These are phyloP conservation scores for Heliconius congener DNA, from an alignment of 1,140 invertebrate species.

Conservation along the genomic window DNA sequence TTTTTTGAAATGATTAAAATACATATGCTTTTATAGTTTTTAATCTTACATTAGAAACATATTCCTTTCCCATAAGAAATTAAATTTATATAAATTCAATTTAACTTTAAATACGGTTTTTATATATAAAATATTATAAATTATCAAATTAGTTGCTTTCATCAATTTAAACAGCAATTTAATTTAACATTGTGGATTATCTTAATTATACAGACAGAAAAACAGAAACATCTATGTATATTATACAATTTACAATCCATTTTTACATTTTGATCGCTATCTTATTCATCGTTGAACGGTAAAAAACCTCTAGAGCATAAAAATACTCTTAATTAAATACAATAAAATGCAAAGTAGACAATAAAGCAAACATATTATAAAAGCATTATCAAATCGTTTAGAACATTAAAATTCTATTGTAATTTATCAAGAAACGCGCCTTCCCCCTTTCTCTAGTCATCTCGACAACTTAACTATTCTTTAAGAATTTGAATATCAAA, in stretches of 20 bases:
- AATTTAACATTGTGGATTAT: not conserved
- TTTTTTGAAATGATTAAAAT: no score
- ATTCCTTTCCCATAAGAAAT: not conserved
- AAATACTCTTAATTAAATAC: slow-evolving; percentile 70
- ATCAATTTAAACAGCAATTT: not conserved
- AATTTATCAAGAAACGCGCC: slow-evolving; percentile 72
- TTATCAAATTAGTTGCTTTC: not conserved
- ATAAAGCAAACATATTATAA: slow-evolving; percentile 80
- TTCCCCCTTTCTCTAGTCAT: slow-evolving; percentile 65
- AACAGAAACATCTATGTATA: not conserved
- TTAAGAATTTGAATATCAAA: slow-evolving; percentile 4
- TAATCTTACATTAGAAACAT: not conserved
- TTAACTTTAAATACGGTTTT: not conserved
- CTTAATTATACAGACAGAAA: slow-evolving; percentile 1
- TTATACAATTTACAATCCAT: slow-evolving; percentile 15
- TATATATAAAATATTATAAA: not conserved
- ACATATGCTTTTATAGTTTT: no score
- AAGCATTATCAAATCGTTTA: slow-evolving; percentile 71
- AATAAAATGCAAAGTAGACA: slow-evolving; percentile 76
- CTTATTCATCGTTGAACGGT: slow-evolving; percentile 13
- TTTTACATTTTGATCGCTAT: slow-evolving; percentile 12
- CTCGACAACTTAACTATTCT: slow-evolving; percentile 43
- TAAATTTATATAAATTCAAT: not conserved
- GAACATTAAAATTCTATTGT: slow-evolving; percentile 77
- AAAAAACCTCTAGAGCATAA: slow-evolving; percentile 50